phyloP scores from a whole-genome alignment of 92 coral and sea anemone species.

The Umimayanthus chanpuru region DNA sequence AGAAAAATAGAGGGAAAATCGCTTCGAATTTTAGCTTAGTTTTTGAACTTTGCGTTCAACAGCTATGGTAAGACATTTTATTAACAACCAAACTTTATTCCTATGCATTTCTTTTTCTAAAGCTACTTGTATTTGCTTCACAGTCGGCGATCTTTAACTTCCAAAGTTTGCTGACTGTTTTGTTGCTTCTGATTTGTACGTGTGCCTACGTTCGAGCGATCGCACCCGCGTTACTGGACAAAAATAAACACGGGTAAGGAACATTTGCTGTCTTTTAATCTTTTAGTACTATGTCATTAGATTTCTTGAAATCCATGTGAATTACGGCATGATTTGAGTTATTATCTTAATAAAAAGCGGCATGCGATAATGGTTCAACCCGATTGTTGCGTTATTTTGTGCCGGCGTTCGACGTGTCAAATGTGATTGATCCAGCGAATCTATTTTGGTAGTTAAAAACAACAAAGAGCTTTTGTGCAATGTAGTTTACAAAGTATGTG shows the following conservation, averaged over 20 bases:
- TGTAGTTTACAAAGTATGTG: neutral
- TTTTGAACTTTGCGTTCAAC: constrained; percentile 19
- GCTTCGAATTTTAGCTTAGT: neutral
- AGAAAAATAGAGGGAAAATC: neutral
- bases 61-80: constrained; percentile 26
- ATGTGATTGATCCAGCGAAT: neutral
- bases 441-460: neutral
- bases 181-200: constrained; percentile 88
- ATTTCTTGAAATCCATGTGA: neutral
- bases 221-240: constrained; percentile 92
- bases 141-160: constrained; percentile 99
- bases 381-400: neutral
- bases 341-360: too few species aligned
- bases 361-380: neutral
- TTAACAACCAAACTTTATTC: neutral
- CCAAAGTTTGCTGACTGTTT: constrained; percentile 92
- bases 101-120: neutral
- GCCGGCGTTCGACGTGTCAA: constrained; percentile 20
- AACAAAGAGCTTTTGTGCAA: neutral
- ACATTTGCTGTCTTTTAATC: neutral
- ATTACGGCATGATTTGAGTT: neutral
- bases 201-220: constrained; percentile 96
- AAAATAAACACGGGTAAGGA: constrained; percentile 95
- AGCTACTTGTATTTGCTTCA: constrained; percentile 1
- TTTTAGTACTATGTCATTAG: neutral